Percentiles rank a stretch among this genome's conserved stretches.
Conservation (phyloP, 1,140 invertebrate genomes). For the Laodelphax striatellus region DNA sequence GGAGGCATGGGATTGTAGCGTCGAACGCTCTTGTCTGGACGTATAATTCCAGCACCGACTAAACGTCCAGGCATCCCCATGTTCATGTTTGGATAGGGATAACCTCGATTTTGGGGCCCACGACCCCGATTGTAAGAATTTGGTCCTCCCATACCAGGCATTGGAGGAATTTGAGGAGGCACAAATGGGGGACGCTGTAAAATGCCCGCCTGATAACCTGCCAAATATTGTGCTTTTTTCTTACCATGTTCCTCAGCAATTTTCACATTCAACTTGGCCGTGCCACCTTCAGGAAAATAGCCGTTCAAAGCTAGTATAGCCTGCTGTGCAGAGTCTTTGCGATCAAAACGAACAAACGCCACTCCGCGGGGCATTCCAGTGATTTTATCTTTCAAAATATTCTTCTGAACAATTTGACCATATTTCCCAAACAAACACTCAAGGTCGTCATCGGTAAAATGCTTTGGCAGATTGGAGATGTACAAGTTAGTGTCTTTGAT, state of each 20-base stretch:
- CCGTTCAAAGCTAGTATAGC: conserved; percentile 79
- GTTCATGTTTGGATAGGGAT: neutral
- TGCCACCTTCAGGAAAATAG: conserved; percentile 68
- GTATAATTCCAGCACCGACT: neutral
- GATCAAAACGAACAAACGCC: conserved; percentile 85
- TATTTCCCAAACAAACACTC: conserved; percentile 75
- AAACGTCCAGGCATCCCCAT: neutral
- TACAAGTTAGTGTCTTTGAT: conserved; percentile 94
- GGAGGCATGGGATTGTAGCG: too few species aligned
- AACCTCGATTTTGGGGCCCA: neutral
- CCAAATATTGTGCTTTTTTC: conserved; percentile 61
- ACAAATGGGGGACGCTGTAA: conserved; percentile 36
- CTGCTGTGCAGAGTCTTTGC: conserved; percentile 73
- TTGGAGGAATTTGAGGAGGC: conserved; percentile 16
- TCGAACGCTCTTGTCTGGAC: neutral
- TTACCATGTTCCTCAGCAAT: conserved; percentile 89
- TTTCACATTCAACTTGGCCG: conserved; percentile 72
- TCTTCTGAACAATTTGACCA: conserved; percentile 81
- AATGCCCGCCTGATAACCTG: conserved; percentile 43
- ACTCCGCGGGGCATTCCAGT: conserved; percentile 77
- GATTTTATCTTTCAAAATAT: conserved; percentile 76
- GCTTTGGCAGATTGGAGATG: conserved; percentile 81
- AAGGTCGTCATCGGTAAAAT: conserved; percentile 67
- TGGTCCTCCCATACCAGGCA: neutral
- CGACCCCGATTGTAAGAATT: neutral